A percentile compares a stretch with the other conserved stretches of the same genome.
These are phyloP conservation scores for Coreoperca whiteheadi DNA, from an alignment of 2,113 vertebrate species.

Conservation along the genomic window DNA sequence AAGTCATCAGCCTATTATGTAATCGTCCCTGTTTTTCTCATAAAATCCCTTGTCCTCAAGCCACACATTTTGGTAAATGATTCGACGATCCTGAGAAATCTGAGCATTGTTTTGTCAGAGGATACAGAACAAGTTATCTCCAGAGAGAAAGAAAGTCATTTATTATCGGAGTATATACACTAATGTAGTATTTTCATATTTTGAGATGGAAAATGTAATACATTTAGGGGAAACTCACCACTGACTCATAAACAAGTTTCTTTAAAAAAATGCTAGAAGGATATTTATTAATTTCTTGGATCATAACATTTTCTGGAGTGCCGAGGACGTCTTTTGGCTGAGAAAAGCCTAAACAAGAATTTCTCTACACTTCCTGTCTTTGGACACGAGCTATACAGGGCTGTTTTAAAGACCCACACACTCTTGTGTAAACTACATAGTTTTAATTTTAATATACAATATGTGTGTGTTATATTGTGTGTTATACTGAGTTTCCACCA, in stretches of 20 bases:
- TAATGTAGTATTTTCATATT: not conserved
- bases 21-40: conserved; percentile 30
- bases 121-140: not conserved
- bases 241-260: not conserved
- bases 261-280: not conserved
- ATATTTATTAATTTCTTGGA: conserved; percentile 9
- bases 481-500: not conserved
- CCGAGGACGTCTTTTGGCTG: not conserved
- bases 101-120: not conserved
- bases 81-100: conserved; percentile 1
- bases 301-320: not conserved
- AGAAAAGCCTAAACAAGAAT: not conserved
- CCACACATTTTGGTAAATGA: conserved; percentile 26
- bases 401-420: not conserved
- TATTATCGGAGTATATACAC: not conserved
- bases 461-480: not conserved
- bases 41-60: conserved; percentile 21
- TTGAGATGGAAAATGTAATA: not conserved
- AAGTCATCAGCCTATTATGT: conserved; percentile 44
- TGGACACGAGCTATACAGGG: not conserved
- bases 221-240: not conserved
- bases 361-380: not conserved
- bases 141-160: not conserved
- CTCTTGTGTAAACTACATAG: not conserved
- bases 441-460: no score